Percentiles rank a stretch among this genome's conserved stretches.
Conservation (phyloP, 1,140 invertebrate species). For the Galleria mellonella region DNA sequence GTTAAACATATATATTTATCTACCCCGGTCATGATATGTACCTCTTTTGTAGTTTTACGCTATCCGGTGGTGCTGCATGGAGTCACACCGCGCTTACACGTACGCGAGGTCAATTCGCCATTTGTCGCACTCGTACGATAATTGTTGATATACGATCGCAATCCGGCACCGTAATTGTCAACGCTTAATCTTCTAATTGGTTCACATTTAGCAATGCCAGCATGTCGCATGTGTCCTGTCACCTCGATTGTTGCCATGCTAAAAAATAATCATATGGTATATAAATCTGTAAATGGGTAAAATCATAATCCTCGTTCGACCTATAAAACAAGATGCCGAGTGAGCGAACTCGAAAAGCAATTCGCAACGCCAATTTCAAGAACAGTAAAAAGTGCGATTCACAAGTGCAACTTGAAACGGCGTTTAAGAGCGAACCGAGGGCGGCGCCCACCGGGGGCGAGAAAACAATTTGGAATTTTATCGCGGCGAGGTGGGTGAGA, state of each 20-base stretch:
- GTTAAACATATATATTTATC: too few relatives aligned
- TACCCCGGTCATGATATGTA: too few relatives aligned
- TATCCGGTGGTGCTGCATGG: neutral
- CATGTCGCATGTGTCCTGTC: conserved; percentile 37
- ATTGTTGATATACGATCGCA: conserved; percentile 73
- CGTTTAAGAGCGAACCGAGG: conserved; percentile 71
- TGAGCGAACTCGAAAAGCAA: conserved; percentile 48
- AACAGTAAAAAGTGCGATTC: conserved; percentile 71
- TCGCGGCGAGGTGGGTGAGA: conserved; percentile 45
- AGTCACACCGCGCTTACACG: conserved; percentile 49
- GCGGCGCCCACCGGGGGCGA: conserved; percentile 64
- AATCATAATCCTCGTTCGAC: conserved; percentile 23
- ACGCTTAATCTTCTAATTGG: conserved; percentile 74
- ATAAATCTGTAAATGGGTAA: conserved; percentile 26
- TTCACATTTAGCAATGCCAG: conserved; percentile 71
- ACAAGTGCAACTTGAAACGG: conserved; percentile 70
- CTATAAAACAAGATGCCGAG: conserved; percentile 18
- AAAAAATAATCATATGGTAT: conserved; percentile 41
- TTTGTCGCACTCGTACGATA: conserved; percentile 69
- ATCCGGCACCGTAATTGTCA: conserved; percentile 70
- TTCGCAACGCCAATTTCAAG: conserved; percentile 64
- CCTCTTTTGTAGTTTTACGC: too few relatives aligned
- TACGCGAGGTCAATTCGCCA: conserved; percentile 40
- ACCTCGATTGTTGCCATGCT: conserved; percentile 34
- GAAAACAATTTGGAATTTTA: conserved; percentile 72